Evolutionary conservation across 2,888 invertebrate species (phyloP).

Genomic region (Andrena bicolor): DNA sequence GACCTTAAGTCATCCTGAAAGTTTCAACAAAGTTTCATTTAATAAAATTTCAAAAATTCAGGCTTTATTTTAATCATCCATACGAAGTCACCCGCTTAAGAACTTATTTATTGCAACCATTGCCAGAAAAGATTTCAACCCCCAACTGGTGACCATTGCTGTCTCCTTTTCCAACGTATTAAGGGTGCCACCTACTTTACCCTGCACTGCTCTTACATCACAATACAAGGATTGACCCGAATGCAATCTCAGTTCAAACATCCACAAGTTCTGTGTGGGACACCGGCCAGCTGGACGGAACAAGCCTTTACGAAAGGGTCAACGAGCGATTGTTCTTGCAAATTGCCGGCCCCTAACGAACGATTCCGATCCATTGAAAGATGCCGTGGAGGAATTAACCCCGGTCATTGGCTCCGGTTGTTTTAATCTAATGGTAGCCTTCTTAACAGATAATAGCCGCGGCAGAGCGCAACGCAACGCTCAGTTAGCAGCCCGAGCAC

Average conservation of each 20-base stretch:
- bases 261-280: neutral
- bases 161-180: too few species aligned
- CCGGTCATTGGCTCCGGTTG: constrained; percentile 18
- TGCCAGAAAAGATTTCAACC: too few species aligned
- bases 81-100: too few species aligned
- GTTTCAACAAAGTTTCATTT: too few species aligned
- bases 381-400: neutral
- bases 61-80: too few species aligned
- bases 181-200: too few species aligned
- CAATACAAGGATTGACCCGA: too few species aligned
- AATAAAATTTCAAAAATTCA: too few species aligned
- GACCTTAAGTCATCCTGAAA: too few species aligned
- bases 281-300: neutral
- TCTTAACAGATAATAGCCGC: constrained; percentile 24
- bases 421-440: constrained; percentile 40
- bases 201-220: too few species aligned
- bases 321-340: constrained; percentile 7
- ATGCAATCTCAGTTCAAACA: neutral
- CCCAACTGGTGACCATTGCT: too few species aligned
- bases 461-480: constrained; percentile 43
- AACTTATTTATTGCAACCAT: too few species aligned
- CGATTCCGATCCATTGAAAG: constrained; percentile 14
- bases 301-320: neutral
- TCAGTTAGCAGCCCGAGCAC: constrained; percentile 52
- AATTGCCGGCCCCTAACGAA: neutral